Evolutionary conservation across 1,140 invertebrate species (phyloP), one percentile per base, ranked within the genome.

Genomic region (Cheumatopsyche charites): DNA sequence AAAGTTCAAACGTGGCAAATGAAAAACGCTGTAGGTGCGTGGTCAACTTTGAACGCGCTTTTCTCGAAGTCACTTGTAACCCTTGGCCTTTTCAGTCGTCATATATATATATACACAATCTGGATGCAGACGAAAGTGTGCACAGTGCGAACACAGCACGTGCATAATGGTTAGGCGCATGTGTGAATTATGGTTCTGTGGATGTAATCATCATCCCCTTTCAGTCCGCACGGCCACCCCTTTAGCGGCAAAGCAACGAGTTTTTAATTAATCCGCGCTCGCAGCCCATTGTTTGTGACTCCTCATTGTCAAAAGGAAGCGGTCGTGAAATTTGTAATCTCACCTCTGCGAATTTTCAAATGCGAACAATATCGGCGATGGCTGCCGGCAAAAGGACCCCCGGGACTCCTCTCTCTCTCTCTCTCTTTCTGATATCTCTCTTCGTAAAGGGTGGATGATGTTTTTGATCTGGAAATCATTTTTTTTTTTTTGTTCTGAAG

Each of bases 181-280:
- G 45, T 68, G 66, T 68, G 72, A 47, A 65, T 68, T 73, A 66
- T 70, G 72, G 58, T 70, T 70, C 62, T 73, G 72, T 73, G 72
- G 62, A 73, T 73, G 63, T 73, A 73, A 73, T 73, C 72, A 73
- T 65, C 69, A 70, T 42, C 67, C 41, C 13, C 25, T 26, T 15
- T 25, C 19, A 9, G 19, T 42, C 43, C 23, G 19, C 13, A 21
- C 21, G 11, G 62, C 61, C 62, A 43, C 55, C 62, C 41, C 55
- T 23, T 69, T 58, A 62, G 45, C 61, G 63, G 49, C 73, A 58
- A 61, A 68, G 68, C 73, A 74, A 74, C 73, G 73, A 74, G 73
- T 74, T 74, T 73, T 74, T 74, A 74, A 74, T 74, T 74, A 74
- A 74, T 74, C 73, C 62, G 63, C 73, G 69, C 52, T 65, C 73